These are phyloP conservation scores for Tetragonula clypearis DNA, from an alignment of 1,140 invertebrate species.

Conservation along the genomic window DNA sequence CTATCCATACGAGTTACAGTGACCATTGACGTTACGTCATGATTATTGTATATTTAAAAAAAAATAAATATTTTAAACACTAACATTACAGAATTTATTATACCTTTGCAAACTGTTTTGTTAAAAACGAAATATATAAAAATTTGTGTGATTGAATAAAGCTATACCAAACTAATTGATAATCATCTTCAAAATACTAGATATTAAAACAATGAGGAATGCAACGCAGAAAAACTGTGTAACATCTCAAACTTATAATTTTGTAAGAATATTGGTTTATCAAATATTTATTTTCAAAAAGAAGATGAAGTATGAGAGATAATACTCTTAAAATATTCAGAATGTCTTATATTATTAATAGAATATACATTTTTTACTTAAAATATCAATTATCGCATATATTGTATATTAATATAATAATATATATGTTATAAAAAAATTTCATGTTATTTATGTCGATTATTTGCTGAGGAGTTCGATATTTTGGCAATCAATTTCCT, in stretches of 20 bases:
- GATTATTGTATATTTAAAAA: slow-evolving; percentile 72
- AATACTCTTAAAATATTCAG: neutral
- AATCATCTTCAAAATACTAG: neutral
- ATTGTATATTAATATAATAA: too few relatives aligned
- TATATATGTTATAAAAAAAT: neutral
- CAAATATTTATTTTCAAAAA: neutral
- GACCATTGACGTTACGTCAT: slow-evolving; percentile 56
- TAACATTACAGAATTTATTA: slow-evolving; percentile 9
- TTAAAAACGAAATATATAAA: neutral
- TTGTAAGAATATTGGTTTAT: neutral
- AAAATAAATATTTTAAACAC: slow-evolving; percentile 78
- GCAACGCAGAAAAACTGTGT: neutral
- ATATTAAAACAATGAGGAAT: neutral
- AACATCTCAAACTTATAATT: neutral
- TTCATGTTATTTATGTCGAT: neutral
- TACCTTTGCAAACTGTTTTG: neutral
- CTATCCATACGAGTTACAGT: slow-evolving; percentile 58
- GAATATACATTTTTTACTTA: neutral
- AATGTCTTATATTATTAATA: neutral
- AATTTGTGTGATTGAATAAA: neutral
- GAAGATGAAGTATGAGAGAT: neutral
- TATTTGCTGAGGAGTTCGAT: neutral
- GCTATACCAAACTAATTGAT: neutral
- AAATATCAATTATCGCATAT: too few relatives aligned
- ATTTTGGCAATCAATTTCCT: neutral